Evolutionary conservation across 2,113 vertebrate genomes (phyloP).

Genomic region (Ginglymostoma cirratum): DNA sequence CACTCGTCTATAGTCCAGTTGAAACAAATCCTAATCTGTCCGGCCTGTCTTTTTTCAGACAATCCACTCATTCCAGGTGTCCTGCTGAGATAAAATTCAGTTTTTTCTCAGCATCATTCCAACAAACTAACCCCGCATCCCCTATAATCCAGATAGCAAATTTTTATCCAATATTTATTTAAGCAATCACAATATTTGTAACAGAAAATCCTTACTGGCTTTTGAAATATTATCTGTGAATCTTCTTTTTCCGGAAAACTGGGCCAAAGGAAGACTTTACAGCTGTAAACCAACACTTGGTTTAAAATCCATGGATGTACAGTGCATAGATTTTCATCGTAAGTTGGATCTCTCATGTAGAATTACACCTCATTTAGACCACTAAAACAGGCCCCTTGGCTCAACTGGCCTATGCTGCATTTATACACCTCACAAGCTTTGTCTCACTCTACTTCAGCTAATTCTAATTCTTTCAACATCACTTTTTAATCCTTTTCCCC

Average conservation of each 20-base stretch:
- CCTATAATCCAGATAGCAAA: not conserved
- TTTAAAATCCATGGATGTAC: not conserved
- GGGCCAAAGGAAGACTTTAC: not conserved
- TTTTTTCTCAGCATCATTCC: not conserved
- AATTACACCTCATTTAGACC: not conserved
- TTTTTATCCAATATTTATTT: not conserved
- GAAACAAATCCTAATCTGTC: no score
- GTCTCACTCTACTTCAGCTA: not conserved
- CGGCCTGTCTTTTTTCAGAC: no score
- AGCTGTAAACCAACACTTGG: not conserved
- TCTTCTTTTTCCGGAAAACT: not conserved
- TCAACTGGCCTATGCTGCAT: not conserved
- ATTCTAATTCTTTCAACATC: not conserved
- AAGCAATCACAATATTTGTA: not conserved
- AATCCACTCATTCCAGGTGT: no score
- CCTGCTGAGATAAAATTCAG: not conserved
- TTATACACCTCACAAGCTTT: not conserved
- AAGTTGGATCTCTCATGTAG: not conserved
- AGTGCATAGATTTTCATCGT: not conserved
- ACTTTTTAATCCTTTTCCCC: not conserved
- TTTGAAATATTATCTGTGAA: not conserved
- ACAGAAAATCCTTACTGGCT: not conserved
- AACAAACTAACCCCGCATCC: not conserved
- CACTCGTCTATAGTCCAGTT: no score
- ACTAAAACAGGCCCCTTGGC: not conserved